Evolutionary conservation across 2,113 vertebrate genomes (phyloP).

Genomic region (Atractosteus spatula): DNA sequence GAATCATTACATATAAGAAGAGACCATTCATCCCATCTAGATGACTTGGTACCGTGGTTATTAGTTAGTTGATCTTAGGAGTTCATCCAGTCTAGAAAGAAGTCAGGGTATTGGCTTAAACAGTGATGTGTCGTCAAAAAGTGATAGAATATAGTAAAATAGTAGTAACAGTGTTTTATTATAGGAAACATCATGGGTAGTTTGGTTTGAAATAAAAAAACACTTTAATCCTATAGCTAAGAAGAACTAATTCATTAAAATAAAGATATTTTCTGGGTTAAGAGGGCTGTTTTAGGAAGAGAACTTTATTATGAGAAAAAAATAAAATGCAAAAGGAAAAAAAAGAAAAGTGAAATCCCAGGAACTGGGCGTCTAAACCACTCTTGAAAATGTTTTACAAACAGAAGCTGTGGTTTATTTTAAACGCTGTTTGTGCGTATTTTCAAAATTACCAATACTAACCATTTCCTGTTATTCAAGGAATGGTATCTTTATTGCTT

Average conservation of each 20-base stretch:
- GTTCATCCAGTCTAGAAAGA: no score
- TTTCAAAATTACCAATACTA: neutral
- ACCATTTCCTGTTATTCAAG: constrained; percentile 1
- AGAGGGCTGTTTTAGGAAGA: constrained; percentile 24
- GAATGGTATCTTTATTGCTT: neutral
- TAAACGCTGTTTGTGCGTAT: neutral
- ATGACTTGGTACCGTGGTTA: no score
- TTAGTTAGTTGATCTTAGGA: no score
- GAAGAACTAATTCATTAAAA: constrained; percentile 15
- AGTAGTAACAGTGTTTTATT: no score
- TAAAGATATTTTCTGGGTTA: constrained; percentile 32
- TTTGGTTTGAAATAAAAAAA: no score
- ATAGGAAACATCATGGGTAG: no score
- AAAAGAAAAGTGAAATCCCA: constrained; percentile 17
- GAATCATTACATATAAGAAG: no score
- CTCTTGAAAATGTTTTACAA: constrained; percentile 3
- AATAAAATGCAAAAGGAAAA: constrained; percentile 27
- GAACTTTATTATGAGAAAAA: constrained; percentile 44
- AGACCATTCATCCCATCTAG: no score
- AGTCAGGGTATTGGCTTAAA: no score
- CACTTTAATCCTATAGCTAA: no score
- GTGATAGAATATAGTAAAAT: no score
- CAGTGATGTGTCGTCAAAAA: no score
- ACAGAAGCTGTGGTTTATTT: neutral
- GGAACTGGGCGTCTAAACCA: neutral